Evolutionary conservation across 1,140 invertebrate species (phyloP), one percentile per base, ranked within the genome.

Genomic region (Cydia splendana): DNA sequence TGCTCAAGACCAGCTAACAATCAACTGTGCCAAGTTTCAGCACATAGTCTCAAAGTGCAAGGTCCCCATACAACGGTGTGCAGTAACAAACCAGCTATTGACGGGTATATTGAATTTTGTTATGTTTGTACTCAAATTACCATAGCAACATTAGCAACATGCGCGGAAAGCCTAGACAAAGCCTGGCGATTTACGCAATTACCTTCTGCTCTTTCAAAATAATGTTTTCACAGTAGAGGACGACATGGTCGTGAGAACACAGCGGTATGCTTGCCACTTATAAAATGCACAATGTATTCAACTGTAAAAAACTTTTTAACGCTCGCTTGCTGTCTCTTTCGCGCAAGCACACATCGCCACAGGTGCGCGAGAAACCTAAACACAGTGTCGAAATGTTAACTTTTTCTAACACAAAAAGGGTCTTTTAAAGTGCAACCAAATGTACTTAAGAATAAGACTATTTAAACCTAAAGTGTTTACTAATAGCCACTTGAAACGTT

Each of bases 91-190:
- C n/a, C n/a, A n/a, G n/a, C n/a, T n/a, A n/a, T n/a, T 45, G 42
- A 45, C 10, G 12, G 10, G 10, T 45, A 62, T 62, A 62, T 62
- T 7, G 53, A 20, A 62, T 20, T 24, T 9, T 15, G 53, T 62
- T 62, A 18, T 57, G 57, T 62, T 62, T 62, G 57, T 24, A 9
- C 20, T n/a, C 10, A 62, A 24, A 62, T 62, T 62, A 24, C 57
- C 57, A 62, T 62, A 24, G 57, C n/a, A 62, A 62, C 57, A 62
- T 62, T 62, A 24, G 57, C n/a, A 62, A 62, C 57, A 62, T 62
- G 51, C n/a, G 51, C 51, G 7, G 51, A 53, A 18, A 53, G 51
- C 51, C 51, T 53, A 62, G 24, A 62, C 57, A 24, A 62, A 20
- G 57, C n/a, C 15, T 62, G n/a, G 9, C 20, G 3, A 62, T 62